These are phyloP conservation scores for Zapus hudsonius DNA, from an alignment of 2,113 vertebrate species.

Conservation along the genomic window DNA sequence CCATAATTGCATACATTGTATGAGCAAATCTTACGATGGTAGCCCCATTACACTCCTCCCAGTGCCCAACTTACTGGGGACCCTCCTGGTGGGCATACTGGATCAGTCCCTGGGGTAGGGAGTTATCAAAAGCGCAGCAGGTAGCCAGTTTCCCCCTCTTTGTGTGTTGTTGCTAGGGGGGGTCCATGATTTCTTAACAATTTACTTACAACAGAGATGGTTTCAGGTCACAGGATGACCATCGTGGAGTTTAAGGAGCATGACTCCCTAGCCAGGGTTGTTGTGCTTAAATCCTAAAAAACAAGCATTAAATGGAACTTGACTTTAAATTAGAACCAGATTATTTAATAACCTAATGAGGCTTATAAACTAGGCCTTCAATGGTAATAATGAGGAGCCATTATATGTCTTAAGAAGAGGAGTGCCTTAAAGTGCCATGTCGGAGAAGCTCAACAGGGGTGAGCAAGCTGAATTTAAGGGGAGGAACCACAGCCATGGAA, in stretches of 20 bases:
- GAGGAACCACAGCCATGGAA: background rate
- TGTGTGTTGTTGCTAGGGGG: too few species aligned
- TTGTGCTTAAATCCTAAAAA: background rate
- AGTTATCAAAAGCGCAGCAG: too few species aligned
- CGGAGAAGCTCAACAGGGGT: background rate
- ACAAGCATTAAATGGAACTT: background rate
- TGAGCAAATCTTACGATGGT: too few species aligned
- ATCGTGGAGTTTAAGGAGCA: background rate
- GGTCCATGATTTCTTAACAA: constrained; percentile 16
- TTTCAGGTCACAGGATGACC: background rate
- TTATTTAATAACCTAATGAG: constrained; percentile 8
- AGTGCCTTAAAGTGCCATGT: background rate
- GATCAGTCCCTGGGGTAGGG: too few species aligned
- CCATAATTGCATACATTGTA: too few species aligned
- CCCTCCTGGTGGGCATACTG: too few species aligned
- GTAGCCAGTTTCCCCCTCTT: too few species aligned
- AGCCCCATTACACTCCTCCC: too few species aligned
- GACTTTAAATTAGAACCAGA: background rate
- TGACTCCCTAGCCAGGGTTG: background rate
- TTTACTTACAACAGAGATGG: background rate
- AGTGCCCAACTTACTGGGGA: too few species aligned
- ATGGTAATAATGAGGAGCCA: background rate
- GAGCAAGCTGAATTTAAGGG: background rate
- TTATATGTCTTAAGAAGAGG: background rate
- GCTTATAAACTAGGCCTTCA: background rate